phyloP scores from a whole-genome alignment of 2,113 vertebrate species.

The Phrynocephalus versicolor region DNA sequence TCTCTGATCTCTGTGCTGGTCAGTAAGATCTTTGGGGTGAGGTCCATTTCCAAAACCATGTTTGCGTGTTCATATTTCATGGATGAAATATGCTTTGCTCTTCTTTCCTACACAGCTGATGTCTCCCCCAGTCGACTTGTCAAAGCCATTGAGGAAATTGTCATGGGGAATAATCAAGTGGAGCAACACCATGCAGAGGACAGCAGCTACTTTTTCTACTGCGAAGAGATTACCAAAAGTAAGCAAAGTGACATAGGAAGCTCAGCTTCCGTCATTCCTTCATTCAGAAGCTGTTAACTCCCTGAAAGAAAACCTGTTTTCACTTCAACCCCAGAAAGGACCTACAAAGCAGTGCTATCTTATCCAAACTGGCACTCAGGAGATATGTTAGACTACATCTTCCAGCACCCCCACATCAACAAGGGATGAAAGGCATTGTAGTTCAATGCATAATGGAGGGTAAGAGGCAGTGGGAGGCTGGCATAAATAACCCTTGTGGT shows the following conservation, averaged over 20 bases:
- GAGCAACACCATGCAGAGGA: neutral
- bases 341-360: too few species aligned
- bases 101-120: neutral
- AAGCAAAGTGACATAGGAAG: neutral
- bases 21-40: neutral
- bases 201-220: slow-evolving; percentile 9
- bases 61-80: neutral
- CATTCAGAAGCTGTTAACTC: too few species aligned
- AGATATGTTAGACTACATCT: neutral
- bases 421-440: neutral
- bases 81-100: neutral
- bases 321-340: too few species aligned
- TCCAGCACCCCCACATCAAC: neutral
- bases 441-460: neutral
- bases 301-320: too few species aligned
- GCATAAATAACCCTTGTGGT: neutral
- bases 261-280: too few species aligned
- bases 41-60: neutral
- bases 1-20: neutral
- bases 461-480: neutral
- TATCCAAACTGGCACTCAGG: neutral
- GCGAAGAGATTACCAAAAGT: slow-evolving; percentile 15
- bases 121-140: neutral
- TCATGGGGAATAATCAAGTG: slow-evolving; percentile 2
- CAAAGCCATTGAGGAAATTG: neutral